phyloP scores from a whole-genome alignment of 2,888 invertebrate genomes.

The Tiliacea aurago region DNA sequence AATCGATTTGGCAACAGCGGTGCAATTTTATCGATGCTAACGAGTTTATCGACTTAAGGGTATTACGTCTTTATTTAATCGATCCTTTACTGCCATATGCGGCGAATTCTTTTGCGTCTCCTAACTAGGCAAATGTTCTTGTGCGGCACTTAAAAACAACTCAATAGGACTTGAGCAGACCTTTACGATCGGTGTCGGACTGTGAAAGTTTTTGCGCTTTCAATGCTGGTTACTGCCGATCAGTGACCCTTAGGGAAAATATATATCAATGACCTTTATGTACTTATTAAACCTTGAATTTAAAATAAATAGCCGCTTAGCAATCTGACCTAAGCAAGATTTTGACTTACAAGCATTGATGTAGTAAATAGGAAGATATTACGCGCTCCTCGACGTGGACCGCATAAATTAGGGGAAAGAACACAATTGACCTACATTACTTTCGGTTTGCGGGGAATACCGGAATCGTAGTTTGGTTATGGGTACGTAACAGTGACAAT shows the following conservation, averaged over 20 bases:
- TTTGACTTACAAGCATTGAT: constrained; percentile 5
- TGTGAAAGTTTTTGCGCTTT: neutral
- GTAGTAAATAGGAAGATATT: too few species aligned
- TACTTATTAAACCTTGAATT: neutral
- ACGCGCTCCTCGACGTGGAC: too few species aligned
- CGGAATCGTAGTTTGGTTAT: too few species aligned
- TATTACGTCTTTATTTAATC: constrained; percentile 19
- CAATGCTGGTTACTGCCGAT: too few species aligned
- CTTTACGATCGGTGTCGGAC: too few species aligned
- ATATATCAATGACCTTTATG: neutral
- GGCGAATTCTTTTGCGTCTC: neutral
- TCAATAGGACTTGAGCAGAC: neutral
- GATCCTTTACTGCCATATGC: neutral
- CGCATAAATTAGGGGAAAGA: too few species aligned
- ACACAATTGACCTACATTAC: too few species aligned
- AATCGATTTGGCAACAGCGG: constrained; percentile 21
- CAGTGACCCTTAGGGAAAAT: neutral
- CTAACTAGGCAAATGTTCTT: neutral
- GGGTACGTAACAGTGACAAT: too few species aligned
- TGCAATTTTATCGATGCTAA: constrained; percentile 40
- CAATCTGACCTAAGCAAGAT: constrained; percentile 22
- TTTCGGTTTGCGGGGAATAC: too few species aligned
- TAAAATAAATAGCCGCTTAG: constrained; percentile 11
- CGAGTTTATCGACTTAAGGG: constrained; percentile 15
- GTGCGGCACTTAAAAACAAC: too few species aligned